Evolutionary conservation across 2,888 invertebrate genomes (phyloP), one percentile per base, ranked within the genome.

Genomic region (Acanthopleura granulata): DNA sequence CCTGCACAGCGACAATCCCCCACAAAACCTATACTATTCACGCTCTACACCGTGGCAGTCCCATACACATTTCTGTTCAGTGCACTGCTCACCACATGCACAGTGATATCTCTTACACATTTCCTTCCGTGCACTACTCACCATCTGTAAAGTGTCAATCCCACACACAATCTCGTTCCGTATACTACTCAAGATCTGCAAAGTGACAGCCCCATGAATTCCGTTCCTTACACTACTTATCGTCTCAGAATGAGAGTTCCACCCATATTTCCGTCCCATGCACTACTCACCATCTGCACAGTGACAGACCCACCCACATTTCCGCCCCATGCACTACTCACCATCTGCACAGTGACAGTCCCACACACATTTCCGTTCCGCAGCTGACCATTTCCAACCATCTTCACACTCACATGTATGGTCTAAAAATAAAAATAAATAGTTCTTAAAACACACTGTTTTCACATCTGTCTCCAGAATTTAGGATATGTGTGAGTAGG

Each of bases 301-400:
- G 22, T n/a, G 22, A 57, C 57, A 57, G 22, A 6, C 18, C 12
- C 57, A 57, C 12, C 3, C 18, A 57, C 3, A 57, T n/a, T 57
- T 22, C 57, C 18, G n/a, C 12, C 6, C 12, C n/a, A 6, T 57
- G 4, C 57, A 22, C 57, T 57, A 57, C 74, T 75, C 76, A 81
- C 84, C 82, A 27, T 75, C 75, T 0, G 62, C n/a, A 73, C 83
- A 83, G 15, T 75, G 29, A 74, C 83, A 82, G 70, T 82, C 78
- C 84, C 82, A 81, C 11, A 83, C 75, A 79, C 83, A 83, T 49
- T 78, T 78, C 25, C 76, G 76, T 29, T 77, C 74, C 22, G 75
- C 49, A 4, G 18, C 61, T 14, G 81, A 82, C 82, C 82, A 83
- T 75, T 78, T 80, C 82, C 82, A 82, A 0, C 83, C 82, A 14